A percentile compares a stretch with the other conserved stretches of the same genome.
phyloP scores from a whole-genome alignment of 2,797 vertebrate species.

The Melanotaenia maccullochi region DNA sequence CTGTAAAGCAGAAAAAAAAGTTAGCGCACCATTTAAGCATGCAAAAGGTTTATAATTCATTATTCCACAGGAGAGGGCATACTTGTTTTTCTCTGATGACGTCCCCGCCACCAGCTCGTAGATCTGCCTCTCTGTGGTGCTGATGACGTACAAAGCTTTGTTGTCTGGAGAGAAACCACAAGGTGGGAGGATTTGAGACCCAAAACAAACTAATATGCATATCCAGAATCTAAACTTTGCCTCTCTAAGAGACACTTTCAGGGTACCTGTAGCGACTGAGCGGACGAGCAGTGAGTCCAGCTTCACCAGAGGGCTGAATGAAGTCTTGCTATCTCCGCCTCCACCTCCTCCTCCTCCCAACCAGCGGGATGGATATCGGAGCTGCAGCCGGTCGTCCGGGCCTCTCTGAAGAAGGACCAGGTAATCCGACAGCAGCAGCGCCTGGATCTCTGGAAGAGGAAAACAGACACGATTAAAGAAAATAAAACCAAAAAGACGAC shows the following conservation, averaged over 20 bases:
- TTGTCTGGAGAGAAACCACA: conserved; percentile 82
- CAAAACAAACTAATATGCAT: too few species aligned
- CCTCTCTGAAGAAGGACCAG: conserved; percentile 90
- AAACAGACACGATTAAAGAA: rapidly evolving
- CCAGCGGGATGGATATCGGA: conserved; percentile 89
- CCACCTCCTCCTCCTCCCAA: conserved; percentile 73
- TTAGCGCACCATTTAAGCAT: neutral
- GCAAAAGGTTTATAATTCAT: too few species aligned
- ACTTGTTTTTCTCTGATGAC: conserved; percentile 91
- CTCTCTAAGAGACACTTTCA: neutral
- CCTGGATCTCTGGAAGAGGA: conserved; percentile 87
- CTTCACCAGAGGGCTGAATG: conserved; percentile 82
- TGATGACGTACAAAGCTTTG: conserved; percentile 94
- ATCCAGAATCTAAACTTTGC: neutral
- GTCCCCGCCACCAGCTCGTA: conserved; percentile 92
- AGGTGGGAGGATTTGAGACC: neutral
- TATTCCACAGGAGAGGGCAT: conserved; percentile 33
- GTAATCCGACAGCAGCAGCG: conserved; percentile 90
- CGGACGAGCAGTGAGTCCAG: conserved; percentile 82
- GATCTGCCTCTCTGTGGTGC: conserved; percentile 94
- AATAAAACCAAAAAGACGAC: neutral
- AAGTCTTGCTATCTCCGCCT: conserved; percentile 75
- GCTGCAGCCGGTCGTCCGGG: conserved; percentile 90
- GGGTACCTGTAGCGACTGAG: conserved; percentile 80
- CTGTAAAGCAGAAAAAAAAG: conserved; percentile 54